These are phyloP conservation scores for Erythrocercus mccallii DNA, from an alignment of 2,113 vertebrate species.

Conservation along the genomic window DNA sequence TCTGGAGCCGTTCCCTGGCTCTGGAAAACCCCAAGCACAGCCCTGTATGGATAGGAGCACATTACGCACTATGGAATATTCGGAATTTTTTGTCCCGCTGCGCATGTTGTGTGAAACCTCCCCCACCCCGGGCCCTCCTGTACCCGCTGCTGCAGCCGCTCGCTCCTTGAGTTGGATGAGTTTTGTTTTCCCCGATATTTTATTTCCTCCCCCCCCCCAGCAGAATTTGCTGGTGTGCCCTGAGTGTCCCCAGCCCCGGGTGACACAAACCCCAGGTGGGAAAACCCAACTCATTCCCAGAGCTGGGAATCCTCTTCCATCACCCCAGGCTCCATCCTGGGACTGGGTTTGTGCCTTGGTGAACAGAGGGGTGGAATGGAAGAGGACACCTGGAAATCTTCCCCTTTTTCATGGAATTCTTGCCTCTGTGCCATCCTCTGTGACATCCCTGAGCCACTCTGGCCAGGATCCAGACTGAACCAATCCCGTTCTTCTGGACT, in stretches of 20 bases:
- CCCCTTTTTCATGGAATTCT: not conserved
- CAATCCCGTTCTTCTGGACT: accelerated
- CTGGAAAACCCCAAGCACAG: not conserved
- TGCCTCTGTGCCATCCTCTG: too few relatives aligned
- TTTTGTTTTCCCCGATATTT: not conserved
- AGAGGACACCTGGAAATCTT: not conserved
- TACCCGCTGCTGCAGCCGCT: not conserved
- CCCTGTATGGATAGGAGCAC: not conserved
- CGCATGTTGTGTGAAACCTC: not conserved
- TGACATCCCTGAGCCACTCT: accelerated
- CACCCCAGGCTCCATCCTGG: accelerated
- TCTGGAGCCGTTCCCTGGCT: not conserved
- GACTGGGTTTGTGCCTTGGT: accelerated
- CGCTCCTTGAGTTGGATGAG: not conserved
- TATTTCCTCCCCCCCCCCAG: accelerated
- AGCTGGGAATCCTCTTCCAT: not conserved
- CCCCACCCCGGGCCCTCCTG: accelerated
- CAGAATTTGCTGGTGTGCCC: not conserved
- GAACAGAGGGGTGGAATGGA: accelerated
- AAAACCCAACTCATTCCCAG: not conserved
- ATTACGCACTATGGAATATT: accelerated
- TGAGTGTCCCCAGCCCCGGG: not conserved
- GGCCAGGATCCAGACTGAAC: not conserved
- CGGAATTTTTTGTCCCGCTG: accelerated
- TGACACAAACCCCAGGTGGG: not conserved